A percentile compares a stretch with the other conserved stretches of the same genome.
Conservation (phyloP, 2,797 vertebrate genomes). For the Lophius americanus region DNA sequence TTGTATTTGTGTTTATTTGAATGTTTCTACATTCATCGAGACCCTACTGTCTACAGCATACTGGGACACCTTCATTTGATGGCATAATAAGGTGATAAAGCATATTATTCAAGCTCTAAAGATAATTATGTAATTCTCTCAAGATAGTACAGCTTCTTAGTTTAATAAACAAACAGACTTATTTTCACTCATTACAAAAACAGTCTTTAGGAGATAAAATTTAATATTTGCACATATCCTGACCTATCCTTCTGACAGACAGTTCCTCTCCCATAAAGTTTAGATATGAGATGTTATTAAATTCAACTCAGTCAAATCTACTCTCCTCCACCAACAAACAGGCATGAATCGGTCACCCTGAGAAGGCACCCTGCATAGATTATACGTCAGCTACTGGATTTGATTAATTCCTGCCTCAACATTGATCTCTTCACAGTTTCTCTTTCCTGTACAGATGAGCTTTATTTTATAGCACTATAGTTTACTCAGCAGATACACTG, state of each 20-base stretch:
- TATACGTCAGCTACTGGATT: slow-evolving; percentile 12
- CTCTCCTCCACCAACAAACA: slow-evolving; percentile 13
- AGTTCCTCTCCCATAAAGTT: not conserved
- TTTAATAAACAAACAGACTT: too few species aligned
- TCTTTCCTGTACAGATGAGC: slow-evolving; percentile 16
- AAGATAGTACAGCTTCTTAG: too few species aligned
- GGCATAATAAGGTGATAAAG: too few species aligned
- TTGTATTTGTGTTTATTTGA: too few species aligned
- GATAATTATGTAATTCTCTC: too few species aligned
- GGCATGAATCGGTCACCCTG: not conserved
- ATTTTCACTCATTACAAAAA: too few species aligned
- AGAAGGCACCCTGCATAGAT: slow-evolving; percentile 18
- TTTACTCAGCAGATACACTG: slow-evolving; percentile 37
- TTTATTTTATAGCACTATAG: not conserved
- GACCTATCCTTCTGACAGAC: not conserved
- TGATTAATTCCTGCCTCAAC: slow-evolving; percentile 28
- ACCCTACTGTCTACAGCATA: too few species aligned
- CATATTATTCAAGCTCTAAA: too few species aligned
- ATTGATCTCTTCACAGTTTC: slow-evolving; percentile 6
- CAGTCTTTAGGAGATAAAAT: not conserved
- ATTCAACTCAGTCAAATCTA: slow-evolving; percentile 20
- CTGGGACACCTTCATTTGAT: too few species aligned
- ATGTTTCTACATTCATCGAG: too few species aligned
- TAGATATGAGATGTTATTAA: slow-evolving; percentile 2
- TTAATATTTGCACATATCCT: not conserved